Conservation (phyloP, 2,797 vertebrate species). For the Channa striata region DNA sequence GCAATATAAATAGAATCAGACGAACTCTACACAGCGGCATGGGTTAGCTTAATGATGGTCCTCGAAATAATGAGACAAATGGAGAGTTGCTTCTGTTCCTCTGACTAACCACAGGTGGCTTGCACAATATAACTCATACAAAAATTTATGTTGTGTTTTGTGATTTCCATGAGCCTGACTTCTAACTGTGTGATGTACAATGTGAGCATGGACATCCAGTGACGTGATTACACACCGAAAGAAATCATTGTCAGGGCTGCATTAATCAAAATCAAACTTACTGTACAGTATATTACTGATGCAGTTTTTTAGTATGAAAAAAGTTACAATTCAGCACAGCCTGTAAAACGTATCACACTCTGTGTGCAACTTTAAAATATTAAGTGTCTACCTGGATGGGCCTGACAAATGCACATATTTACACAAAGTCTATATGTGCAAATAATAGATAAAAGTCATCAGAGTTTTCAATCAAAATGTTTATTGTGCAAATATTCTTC, state of each 20-base stretch:
- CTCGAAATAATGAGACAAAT: constrained; percentile 65
- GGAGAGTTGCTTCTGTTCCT: constrained; percentile 79
- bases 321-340: constrained; percentile 13
- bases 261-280: constrained; percentile 38
- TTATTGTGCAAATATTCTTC: background rate
- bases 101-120: constrained; percentile 78
- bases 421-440: background rate
- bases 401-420: constrained; percentile 20
- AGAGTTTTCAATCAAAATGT: background rate
- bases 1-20: constrained; percentile 59
- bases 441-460: background rate
- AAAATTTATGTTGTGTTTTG: constrained; percentile 63
- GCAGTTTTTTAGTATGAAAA: constrained; percentile 13
- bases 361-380: constrained; percentile 34
- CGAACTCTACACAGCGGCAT: constrained; percentile 57
- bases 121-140: constrained; percentile 70
- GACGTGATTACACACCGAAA: constrained; percentile 43
- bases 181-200: constrained; percentile 58
- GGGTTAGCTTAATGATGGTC: constrained; percentile 77
- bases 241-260: constrained; percentile 72
- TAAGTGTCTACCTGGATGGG: constrained; percentile 19
- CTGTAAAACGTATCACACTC: constrained; percentile 11
- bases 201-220: constrained; percentile 71
- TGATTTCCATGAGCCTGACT: constrained; percentile 60
- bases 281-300: constrained; percentile 1